Evolutionary conservation across 1,140 invertebrate genomes (phyloP).

Genomic region (Drosophila pachea): DNA sequence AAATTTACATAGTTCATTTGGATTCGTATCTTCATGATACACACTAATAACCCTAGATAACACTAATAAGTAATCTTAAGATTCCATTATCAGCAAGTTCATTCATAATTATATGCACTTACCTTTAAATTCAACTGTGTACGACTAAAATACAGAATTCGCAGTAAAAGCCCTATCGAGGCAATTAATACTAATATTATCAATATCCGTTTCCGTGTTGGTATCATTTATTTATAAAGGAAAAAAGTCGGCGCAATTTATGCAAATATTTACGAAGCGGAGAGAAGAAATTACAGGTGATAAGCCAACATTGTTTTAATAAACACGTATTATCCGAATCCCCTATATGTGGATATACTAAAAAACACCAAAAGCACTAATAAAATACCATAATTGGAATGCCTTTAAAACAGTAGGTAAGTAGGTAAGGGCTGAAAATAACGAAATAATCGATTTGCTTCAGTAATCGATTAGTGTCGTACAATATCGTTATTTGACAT

Average conservation of each 20-base stretch:
- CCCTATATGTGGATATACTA: background rate
- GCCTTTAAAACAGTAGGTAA: background rate
- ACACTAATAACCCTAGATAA: too few relatives aligned
- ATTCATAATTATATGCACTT: constrained; percentile 27
- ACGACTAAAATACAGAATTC: constrained; percentile 36
- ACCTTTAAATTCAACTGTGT: constrained; percentile 25
- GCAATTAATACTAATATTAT: constrained; percentile 37
- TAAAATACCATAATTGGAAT: constrained; percentile 15
- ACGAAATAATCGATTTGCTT: too few relatives aligned
- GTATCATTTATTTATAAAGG: constrained; percentile 41
- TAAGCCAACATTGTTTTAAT: constrained; percentile 12
- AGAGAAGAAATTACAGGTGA: background rate
- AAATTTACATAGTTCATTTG: too few relatives aligned
- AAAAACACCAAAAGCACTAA: background rate
- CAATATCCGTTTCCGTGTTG: constrained; percentile 49
- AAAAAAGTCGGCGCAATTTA: constrained; percentile 31
- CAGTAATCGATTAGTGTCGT: too few relatives aligned
- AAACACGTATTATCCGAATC: constrained; percentile 4
- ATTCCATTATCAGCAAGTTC: background rate
- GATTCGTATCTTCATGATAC: background rate
- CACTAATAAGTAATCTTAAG: background rate
- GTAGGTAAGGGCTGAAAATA: background rate
- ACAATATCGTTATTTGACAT: too few relatives aligned
- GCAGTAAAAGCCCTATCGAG: constrained; percentile 35
- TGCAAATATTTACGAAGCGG: constrained; percentile 19